Conservation (phyloP, 64 coral and sea anemone species). For the Stichodactyla helianthus region DNA sequence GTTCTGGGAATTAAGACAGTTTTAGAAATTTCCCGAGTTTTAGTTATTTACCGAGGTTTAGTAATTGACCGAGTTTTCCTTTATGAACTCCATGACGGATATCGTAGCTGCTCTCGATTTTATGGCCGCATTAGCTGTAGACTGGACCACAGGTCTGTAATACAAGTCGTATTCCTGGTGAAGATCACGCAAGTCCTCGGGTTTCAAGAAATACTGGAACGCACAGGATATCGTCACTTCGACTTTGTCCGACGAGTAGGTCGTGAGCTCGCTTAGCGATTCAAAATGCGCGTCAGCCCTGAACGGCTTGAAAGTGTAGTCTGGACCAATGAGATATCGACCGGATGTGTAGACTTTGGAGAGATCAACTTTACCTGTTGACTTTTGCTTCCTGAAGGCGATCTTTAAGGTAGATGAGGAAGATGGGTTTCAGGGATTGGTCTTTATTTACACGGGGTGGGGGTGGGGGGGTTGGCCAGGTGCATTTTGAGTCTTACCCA, state of each 20-base stretch:
- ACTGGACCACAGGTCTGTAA: constrained; percentile 63
- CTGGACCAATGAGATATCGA: constrained; percentile 72
- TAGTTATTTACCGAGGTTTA: too few relatives aligned
- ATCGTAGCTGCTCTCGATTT: constrained; percentile 54
- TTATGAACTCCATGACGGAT: constrained; percentile 55
- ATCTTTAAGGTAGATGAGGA: constrained; percentile 16
- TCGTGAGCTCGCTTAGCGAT: constrained; percentile 33
- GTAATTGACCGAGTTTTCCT: neutral
- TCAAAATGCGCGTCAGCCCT: constrained; percentile 70
- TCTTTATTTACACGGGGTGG: too few relatives aligned
- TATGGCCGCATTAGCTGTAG: constrained; percentile 63
- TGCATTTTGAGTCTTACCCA: too few relatives aligned
- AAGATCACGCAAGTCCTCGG: constrained; percentile 58
- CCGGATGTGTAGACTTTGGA: constrained; percentile 55
- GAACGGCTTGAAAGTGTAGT: constrained; percentile 86
- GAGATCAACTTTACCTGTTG: constrained; percentile 73
- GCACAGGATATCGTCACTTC: constrained; percentile 60
- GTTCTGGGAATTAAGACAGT: too few relatives aligned
- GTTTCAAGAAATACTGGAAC: constrained; percentile 84
- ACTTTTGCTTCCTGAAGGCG: constrained; percentile 66
- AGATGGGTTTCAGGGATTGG: too few relatives aligned
- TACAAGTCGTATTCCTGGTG: constrained; percentile 74
- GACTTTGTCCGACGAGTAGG: constrained; percentile 63
- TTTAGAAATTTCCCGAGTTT: too few relatives aligned
- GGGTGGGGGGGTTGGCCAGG: too few relatives aligned